phyloP scores from a whole-genome alignment of 64 coral and sea anemone genomes.

The Montipora cactus region DNA sequence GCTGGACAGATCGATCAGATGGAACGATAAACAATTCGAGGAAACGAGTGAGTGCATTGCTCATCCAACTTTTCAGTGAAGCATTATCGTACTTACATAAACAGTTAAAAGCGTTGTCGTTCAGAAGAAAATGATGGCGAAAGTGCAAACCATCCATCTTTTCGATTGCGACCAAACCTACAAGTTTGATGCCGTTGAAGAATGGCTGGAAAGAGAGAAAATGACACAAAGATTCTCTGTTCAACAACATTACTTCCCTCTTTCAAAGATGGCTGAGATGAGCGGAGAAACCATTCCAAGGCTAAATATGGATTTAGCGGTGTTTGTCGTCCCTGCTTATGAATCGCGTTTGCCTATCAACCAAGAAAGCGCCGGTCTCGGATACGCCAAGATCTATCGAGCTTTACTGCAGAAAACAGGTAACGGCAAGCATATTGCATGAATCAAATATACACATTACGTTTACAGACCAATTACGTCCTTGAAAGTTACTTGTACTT shows the following conservation, averaged over 20 bases:
- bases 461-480: no score
- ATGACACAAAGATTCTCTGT: neutral
- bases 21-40: neutral
- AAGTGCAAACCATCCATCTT: constrained; percentile 32
- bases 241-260: constrained; percentile 40
- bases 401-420: constrained; percentile 50
- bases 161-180: constrained; percentile 86
- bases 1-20: neutral
- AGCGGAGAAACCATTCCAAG: neutral
- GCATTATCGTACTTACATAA: neutral
- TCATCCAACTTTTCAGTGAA: neutral
- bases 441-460: no score
- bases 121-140: neutral
- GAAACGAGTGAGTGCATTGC: neutral
- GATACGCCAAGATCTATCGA: constrained; percentile 74
- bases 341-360: constrained; percentile 78
- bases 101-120: neutral
- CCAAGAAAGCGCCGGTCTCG: constrained; percentile 64
- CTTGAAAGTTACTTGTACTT: no score
- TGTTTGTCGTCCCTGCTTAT: constrained; percentile 87
- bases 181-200: constrained; percentile 54
- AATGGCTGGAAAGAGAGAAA: neutral
- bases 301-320: constrained; percentile 52
- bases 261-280: constrained; percentile 67
- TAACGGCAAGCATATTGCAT: neutral